Percentiles rank a stretch among this genome's conserved stretches.
phyloP scores from a whole-genome alignment of 2,797 vertebrate genomes.

The Ctenopoma kingsleyae region DNA sequence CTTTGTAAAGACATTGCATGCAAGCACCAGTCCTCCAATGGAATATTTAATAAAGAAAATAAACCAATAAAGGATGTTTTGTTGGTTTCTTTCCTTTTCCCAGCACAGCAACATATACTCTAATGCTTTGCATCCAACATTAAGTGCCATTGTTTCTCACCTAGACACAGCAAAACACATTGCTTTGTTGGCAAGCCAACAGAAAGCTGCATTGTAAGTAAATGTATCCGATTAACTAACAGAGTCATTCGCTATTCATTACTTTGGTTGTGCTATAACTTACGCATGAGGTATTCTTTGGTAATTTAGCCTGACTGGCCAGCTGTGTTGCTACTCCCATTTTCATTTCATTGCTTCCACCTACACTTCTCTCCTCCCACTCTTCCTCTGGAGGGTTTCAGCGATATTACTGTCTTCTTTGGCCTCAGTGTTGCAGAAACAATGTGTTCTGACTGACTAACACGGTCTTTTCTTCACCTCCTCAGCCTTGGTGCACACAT shows the following conservation, averaged over 20 bases:
- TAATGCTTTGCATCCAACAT: not conserved
- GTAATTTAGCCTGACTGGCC: slow-evolving; percentile 71
- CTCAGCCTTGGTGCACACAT: slow-evolving; percentile 20
- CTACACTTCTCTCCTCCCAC: slow-evolving; percentile 60
- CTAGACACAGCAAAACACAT: not conserved
- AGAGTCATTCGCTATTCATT: slow-evolving; percentile 49
- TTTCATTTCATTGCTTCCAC: slow-evolving; percentile 75
- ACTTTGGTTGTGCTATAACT: slow-evolving; percentile 51
- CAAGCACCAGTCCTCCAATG: not conserved
- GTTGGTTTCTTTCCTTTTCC: not conserved
- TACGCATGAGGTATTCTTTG: slow-evolving; percentile 55
- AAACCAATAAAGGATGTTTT: not conserved
- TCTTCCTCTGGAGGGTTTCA: slow-evolving; percentile 45
- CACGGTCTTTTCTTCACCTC: slow-evolving; percentile 33
- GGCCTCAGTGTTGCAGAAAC: slow-evolving; percentile 42
- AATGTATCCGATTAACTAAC: slow-evolving; percentile 25
- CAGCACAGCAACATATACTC: not conserved
- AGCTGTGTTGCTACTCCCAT: slow-evolving; percentile 75
- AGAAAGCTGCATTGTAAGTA: not conserved
- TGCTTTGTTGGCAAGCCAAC: not conserved
- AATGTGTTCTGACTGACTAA: slow-evolving; percentile 29
- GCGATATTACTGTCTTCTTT: slow-evolving; percentile 62
- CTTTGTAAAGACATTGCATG: not conserved
- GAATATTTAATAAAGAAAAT: not conserved
- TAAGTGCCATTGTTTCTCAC: not conserved